Percentiles rank a stretch among this genome's conserved stretches.
phyloP scores from a whole-genome alignment of 2,888 invertebrate species.

The Crioceris asparagi region DNA sequence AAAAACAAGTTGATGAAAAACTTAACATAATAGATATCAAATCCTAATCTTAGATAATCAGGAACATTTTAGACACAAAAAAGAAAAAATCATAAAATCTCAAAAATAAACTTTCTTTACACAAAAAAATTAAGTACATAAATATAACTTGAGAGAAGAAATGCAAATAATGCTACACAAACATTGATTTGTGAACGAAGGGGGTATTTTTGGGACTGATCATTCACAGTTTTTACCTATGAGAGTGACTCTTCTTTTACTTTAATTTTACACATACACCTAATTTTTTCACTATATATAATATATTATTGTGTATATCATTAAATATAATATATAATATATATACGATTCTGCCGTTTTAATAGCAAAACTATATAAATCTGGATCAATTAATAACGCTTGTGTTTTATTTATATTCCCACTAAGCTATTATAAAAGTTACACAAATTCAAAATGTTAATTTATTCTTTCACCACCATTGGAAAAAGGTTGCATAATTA shows the following conservation, averaged over 20 bases:
- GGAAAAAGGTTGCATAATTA: constrained; percentile 34
- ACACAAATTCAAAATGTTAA: constrained; percentile 29
- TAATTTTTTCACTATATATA: constrained; percentile 33
- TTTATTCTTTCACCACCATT: constrained; percentile 30
- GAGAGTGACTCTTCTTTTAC: too few relatives aligned
- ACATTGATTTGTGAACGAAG: constrained; percentile 12
- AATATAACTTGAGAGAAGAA: constrained; percentile 22
- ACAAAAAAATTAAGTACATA: constrained; percentile 22
- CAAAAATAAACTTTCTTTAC: constrained; percentile 21
- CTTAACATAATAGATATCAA: constrained; percentile 23
- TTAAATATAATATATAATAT: constrained; percentile 35
- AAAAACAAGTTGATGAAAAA: constrained; percentile 31
- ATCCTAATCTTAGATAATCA: too few relatives aligned
- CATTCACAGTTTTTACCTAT: constrained; percentile 28
- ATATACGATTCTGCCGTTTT: constrained; percentile 34
- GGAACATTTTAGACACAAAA: constrained; percentile 35
- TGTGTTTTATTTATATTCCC: too few relatives aligned
- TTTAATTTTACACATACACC: constrained; percentile 35
- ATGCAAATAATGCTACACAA: constrained; percentile 28
- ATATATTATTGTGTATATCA: too few relatives aligned
- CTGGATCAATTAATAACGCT: too few relatives aligned
- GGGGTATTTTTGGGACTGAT: constrained; percentile 21
- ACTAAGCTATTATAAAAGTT: too few relatives aligned
- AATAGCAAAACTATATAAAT: constrained; percentile 37
- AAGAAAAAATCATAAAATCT: constrained; percentile 17